These are phyloP conservation scores for Neocrepidodera transversa DNA, from an alignment of 2,888 invertebrate species.

Conservation along the genomic window DNA sequence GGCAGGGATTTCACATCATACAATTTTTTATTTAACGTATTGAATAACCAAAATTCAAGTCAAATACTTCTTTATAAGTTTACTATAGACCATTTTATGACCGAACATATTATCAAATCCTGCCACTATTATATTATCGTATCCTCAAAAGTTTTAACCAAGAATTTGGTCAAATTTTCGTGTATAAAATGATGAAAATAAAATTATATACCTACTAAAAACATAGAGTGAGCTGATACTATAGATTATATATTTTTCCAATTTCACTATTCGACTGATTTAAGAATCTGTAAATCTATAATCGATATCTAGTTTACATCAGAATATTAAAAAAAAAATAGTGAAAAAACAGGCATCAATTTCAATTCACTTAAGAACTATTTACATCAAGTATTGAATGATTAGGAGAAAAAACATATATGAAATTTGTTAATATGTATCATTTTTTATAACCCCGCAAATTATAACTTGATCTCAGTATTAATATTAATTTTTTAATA, in stretches of 20 bases:
- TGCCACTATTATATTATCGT: background rate
- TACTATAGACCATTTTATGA: too few relatives aligned
- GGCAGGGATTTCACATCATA: background rate
- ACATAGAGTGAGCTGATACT: slow-evolving; percentile 5
- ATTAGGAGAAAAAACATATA: slow-evolving; percentile 2
- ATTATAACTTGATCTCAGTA: slow-evolving; percentile 57
- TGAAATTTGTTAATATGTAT: slow-evolving; percentile 24
- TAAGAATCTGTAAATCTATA: slow-evolving; percentile 17
- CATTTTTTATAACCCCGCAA: slow-evolving; percentile 40
- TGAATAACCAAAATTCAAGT: too few relatives aligned
- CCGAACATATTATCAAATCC: background rate
- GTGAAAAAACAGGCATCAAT: background rate
- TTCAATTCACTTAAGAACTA: slow-evolving; percentile 16
- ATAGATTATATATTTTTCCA: slow-evolving; percentile 24
- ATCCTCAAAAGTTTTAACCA: too few relatives aligned
- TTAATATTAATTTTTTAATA: slow-evolving; percentile 54
- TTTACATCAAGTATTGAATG: slow-evolving; percentile 23
- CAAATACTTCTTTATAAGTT: too few relatives aligned
- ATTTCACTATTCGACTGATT: slow-evolving; percentile 22
- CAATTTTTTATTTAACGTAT: background rate
- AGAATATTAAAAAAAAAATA: slow-evolving; percentile 12
- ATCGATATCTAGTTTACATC: slow-evolving; percentile 1
- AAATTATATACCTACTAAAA: slow-evolving; percentile 4
- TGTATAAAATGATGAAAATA: background rate
- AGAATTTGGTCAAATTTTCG: too few relatives aligned